phyloP scores from a whole-genome alignment of 1,140 invertebrate genomes.

The Tribolium madens region DNA sequence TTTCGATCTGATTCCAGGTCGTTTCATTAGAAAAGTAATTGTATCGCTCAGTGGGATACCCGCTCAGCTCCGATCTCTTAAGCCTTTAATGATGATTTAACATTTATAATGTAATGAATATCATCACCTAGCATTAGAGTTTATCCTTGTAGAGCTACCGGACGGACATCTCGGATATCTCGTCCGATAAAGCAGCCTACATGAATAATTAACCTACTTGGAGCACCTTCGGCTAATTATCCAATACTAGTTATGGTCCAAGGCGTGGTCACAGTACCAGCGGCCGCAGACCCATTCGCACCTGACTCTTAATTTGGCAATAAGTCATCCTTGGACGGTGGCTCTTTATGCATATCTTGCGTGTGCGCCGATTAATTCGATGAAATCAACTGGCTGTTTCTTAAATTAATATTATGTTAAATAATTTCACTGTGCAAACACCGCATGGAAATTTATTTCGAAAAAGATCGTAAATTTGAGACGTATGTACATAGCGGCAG shows the following conservation, averaged over 20 bases:
- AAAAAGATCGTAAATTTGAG: background rate
- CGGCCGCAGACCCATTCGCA: conserved; percentile 16
- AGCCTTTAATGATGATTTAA: conserved; percentile 44
- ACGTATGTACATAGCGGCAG: background rate
- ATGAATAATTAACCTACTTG: conserved; percentile 32
- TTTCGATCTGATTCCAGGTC: background rate
- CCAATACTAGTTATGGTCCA: conserved; percentile 20
- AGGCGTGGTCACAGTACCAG: conserved; percentile 3
- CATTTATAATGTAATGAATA: conserved; percentile 42
- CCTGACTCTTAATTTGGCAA: conserved; percentile 32
- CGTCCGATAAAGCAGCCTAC: conserved; percentile 21
- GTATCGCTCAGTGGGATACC: conserved; percentile 27
- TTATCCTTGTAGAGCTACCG: conserved; percentile 34
- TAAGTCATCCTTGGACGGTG: conserved; percentile 34
- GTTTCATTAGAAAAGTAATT: conserved; percentile 39
- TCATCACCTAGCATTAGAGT: conserved; percentile 35
- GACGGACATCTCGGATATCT: conserved; percentile 21
- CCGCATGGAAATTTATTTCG: conserved; percentile 20
- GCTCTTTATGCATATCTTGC: conserved; percentile 25
- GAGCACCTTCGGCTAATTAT: conserved; percentile 25
- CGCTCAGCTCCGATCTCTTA: conserved; percentile 1
- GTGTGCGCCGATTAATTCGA: conserved; percentile 29
- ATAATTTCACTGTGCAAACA: background rate
- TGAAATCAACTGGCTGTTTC: conserved; percentile 21
- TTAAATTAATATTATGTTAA: conserved; percentile 35